Percentiles rank a stretch among this genome's conserved stretches.
These are phyloP conservation scores for Eucriotettix oculatus DNA, from an alignment of 2,888 invertebrate genomes.

Conservation along the genomic window DNA sequence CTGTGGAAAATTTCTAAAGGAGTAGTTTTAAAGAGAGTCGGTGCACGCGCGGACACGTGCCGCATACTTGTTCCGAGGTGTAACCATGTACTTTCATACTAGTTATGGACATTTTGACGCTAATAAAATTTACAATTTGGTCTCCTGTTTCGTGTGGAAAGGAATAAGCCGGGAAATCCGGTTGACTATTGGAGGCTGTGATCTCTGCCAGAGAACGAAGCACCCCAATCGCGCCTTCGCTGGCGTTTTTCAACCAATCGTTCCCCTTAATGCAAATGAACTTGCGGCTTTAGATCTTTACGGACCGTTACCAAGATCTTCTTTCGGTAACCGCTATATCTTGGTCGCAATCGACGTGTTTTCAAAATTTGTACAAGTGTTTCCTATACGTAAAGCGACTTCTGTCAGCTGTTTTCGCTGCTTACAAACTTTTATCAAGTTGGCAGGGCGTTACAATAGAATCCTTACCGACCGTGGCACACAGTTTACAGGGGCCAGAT, in stretches of 20 bases:
- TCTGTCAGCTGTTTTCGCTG: background rate
- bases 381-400: background rate
- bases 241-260: background rate
- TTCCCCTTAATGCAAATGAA: background rate
- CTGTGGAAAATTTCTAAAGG: too few relatives aligned
- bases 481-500: background rate
- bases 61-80: too few relatives aligned
- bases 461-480: background rate
- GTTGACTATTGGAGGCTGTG: background rate
- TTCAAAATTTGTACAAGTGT: background rate
- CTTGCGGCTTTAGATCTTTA: background rate
- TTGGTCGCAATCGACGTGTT: background rate
- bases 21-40: too few relatives aligned
- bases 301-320: background rate
- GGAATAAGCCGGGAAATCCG: background rate
- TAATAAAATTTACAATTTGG: background rate
- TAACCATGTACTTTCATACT: too few relatives aligned
- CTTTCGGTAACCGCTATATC: background rate
- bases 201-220: background rate
- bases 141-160: background rate
- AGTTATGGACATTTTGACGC: too few relatives aligned
- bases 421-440: too few relatives aligned
- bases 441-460: background rate
- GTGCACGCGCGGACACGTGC: too few relatives aligned
- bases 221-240: background rate